Evolutionary conservation across 2,888 invertebrate species (phyloP).

Genomic region (Leucozona laternaria): DNA sequence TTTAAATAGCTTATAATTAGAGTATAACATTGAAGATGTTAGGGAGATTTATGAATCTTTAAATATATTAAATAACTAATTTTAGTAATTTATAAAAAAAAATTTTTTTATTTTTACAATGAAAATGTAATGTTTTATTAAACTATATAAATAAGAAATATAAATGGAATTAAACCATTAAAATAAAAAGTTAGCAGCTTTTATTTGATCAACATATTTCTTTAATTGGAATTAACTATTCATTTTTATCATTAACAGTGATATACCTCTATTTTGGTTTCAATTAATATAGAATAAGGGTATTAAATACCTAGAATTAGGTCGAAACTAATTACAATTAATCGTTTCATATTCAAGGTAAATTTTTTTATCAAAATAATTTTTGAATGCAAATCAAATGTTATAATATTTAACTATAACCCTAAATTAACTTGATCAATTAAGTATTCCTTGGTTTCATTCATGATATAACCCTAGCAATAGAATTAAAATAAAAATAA

Average conservation of each 20-base stretch:
- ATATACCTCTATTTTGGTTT: slow-evolving; percentile 87
- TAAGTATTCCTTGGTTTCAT: slow-evolving; percentile 87
- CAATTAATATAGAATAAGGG: slow-evolving; percentile 81
- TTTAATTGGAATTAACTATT: slow-evolving; percentile 85
- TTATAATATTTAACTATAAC: slow-evolving; percentile 1
- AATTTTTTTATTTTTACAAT: slow-evolving; percentile 85
- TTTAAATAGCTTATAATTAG: slow-evolving; percentile 83
- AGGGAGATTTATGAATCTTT: slow-evolving; percentile 81
- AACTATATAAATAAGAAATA: slow-evolving; percentile 62
- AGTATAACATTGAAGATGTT: slow-evolving; percentile 84
- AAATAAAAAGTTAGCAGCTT: slow-evolving; percentile 88
- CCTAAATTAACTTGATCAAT: slow-evolving; percentile 81
- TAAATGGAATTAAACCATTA: slow-evolving; percentile 79
- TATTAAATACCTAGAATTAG: slow-evolving; percentile 82
- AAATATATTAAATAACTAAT: slow-evolving; percentile 78
- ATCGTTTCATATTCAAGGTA: slow-evolving; percentile 84
- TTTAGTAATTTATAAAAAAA: slow-evolving; percentile 80
- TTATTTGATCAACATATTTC: slow-evolving; percentile 85
- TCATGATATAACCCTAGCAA: slow-evolving; percentile 80
- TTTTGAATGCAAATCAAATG: slow-evolving; percentile 74
- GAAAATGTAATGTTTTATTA: slow-evolving; percentile 87
- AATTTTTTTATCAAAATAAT: slow-evolving; percentile 83
- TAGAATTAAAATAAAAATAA: slow-evolving; percentile 85
- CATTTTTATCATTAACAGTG: slow-evolving; percentile 88
- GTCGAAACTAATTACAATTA: slow-evolving; percentile 85